Percentiles rank a stretch among this genome's conserved stretches.
These are phyloP conservation scores for Aleadryas rufinucha DNA, from an alignment of 2,113 vertebrate genomes.

Conservation along the genomic window DNA sequence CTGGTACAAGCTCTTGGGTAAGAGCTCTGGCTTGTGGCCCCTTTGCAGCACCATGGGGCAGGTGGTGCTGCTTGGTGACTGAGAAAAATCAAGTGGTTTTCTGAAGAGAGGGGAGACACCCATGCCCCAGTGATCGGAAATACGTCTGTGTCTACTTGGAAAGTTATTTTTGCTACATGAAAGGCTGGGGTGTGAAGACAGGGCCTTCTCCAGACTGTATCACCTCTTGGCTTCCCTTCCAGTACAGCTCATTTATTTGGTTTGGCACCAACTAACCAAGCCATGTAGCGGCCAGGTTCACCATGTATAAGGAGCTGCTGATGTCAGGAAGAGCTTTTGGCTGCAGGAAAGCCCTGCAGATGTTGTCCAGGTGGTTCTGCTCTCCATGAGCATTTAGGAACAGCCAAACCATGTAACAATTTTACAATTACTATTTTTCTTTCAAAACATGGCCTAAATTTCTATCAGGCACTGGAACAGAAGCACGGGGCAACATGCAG, in stretches of 20 bases:
- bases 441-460: background rate
- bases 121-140: background rate
- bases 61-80: background rate
- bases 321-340: constrained; percentile 39
- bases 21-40: rapidly evolving
- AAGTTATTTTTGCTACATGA: constrained; percentile 32
- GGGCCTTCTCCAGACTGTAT: constrained; percentile 18
- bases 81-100: background rate
- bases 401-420: background rate
- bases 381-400: background rate
- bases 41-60: rapidly evolving
- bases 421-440: background rate
- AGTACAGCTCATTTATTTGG: constrained; percentile 44
- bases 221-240: constrained; percentile 18
- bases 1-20: background rate
- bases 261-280: background rate
- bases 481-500: rapidly evolving
- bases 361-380: constrained; percentile 44
- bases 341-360: constrained; percentile 10
- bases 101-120: background rate
- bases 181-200: background rate
- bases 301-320: constrained; percentile 22
- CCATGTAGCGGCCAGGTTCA: constrained; percentile 8
- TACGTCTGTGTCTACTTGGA: background rate
- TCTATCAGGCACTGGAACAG: background rate